phyloP scores from a whole-genome alignment of 2,888 invertebrate species.

The Pharmacophagus antenor region DNA sequence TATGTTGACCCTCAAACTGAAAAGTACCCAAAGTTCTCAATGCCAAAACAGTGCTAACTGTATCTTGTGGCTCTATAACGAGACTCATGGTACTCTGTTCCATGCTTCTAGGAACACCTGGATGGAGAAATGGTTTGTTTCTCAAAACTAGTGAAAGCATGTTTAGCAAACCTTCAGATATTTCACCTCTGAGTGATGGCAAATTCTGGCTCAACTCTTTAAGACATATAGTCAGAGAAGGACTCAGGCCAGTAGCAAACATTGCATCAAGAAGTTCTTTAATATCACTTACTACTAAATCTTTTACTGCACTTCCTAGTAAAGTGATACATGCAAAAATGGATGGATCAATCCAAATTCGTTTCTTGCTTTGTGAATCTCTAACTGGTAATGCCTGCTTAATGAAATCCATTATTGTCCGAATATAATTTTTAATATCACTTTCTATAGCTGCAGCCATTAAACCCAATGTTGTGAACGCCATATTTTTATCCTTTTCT shows the following conservation, averaged over 20 bases:
- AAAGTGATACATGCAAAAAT: constrained; percentile 97
- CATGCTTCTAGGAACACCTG: constrained; percentile 86
- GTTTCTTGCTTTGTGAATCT: constrained; percentile 89
- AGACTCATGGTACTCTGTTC: constrained; percentile 71
- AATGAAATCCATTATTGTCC: constrained; percentile 92
- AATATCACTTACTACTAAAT: constrained; percentile 88
- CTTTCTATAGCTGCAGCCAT: constrained; percentile 93
- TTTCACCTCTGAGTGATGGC: constrained; percentile 92
- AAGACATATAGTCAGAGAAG: constrained; percentile 93
- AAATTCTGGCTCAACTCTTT: constrained; percentile 94
- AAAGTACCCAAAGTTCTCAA: constrained; percentile 94
- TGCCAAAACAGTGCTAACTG: constrained; percentile 93
- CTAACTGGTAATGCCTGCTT: constrained; percentile 88
- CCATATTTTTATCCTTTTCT: constrained; percentile 92
- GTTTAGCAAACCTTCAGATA: constrained; percentile 94
- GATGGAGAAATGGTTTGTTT: constrained; percentile 91
- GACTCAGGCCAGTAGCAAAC: constrained; percentile 94
- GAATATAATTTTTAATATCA: constrained; percentile 89
- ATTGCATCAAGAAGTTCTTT: constrained; percentile 93
- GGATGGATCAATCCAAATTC: constrained; percentile 88
- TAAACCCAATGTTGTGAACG: constrained; percentile 94
- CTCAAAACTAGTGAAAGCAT: constrained; percentile 95
- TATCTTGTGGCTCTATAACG: constrained; percentile 84
- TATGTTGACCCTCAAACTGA: constrained; percentile 93
- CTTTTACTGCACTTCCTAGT: constrained; percentile 92